Evolutionary conservation across 2,113 vertebrate species (phyloP).

Genomic region (Oceanites oceanicus): DNA sequence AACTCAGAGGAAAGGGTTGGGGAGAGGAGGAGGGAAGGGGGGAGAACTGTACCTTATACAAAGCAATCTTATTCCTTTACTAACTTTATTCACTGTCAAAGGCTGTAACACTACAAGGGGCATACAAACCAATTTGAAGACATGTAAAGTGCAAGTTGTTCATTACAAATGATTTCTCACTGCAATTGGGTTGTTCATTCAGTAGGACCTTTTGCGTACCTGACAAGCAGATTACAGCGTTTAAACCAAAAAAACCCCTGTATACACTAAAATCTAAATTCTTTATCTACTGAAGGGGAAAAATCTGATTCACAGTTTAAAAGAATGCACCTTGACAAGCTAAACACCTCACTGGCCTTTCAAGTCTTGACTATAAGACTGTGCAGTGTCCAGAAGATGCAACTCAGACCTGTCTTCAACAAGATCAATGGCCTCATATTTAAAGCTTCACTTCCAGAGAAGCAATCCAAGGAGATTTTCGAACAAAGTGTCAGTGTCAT

Average conservation of each 20-base stretch:
- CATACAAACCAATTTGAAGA: constrained; percentile 17
- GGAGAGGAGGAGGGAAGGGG: fast-evolving
- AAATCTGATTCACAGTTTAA: background rate
- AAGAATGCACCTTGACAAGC: constrained; percentile 27
- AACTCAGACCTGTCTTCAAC: constrained; percentile 74
- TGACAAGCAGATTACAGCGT: background rate
- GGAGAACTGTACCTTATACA: background rate
- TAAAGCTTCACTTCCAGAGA: constrained; percentile 72
- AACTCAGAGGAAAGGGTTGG: background rate
- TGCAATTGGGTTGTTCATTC: background rate
- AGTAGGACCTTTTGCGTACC: background rate
- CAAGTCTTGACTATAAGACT: constrained; percentile 65
- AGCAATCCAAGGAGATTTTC: constrained; percentile 73
- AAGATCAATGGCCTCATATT: constrained; percentile 68
- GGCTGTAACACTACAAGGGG: background rate
- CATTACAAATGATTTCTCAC: background rate
- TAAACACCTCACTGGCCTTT: constrained; percentile 69
- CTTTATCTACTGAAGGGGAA: background rate
- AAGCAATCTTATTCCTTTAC: background rate
- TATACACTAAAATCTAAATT: background rate
- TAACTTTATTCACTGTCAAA: background rate
- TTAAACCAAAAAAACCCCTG: background rate
- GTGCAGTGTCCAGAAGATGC: constrained; percentile 67
- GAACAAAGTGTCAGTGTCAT: constrained; percentile 66
- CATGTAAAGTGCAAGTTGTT: background rate